Evolutionary conservation across 2,113 vertebrate species (phyloP), one percentile per base, ranked within the genome.

Genomic region (Natator depressus): DNA sequence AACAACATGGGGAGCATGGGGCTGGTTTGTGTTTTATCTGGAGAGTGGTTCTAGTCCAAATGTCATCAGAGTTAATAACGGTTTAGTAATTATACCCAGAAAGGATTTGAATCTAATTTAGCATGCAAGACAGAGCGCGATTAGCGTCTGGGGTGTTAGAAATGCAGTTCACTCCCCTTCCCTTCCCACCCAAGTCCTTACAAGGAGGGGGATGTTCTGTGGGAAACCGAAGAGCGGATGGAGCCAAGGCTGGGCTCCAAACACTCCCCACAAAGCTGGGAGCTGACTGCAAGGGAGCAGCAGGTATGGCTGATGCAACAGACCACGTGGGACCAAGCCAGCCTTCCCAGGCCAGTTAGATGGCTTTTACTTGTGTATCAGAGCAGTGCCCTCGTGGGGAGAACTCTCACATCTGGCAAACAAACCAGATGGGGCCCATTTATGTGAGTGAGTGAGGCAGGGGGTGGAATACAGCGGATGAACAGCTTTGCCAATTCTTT

Each of bases 231-330:
- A 38, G 38, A 2, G 55, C 88, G 20, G n/a, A 54, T 13, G 3
- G 1, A 38, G 8, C 5, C 31, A 49, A 16, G 47, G 38, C 1
- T 0, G 0, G 4, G 65, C 17, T 57, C 65, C 24, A 0, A 3
- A 5, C 0, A 0, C 25, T 49, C 50, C 0, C 0, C 47, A 20
- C 7, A 5, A 80, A 81, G 54, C 87, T 0, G 31, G 25, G 55
- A 8, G 55, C 55, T 27, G 55, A 57, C 25, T 10, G 55, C 12
- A 38, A 20, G 4, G n/a, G 19, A 10, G 65, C 31, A 20, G n/a
- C 35, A 19, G 65, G 12, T 31, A 11, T 31, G 27, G 65, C 65
- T 10, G 29, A 62, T 62, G 59, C 65, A 75, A 38, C 24, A 0
- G 59, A 42, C 2, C 20, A 8, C 4, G 1, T 1, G 2, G 19